A percentile compares a stretch with the other conserved stretches of the same genome.
These are phyloP conservation scores for Hippocampus zosterae DNA, from an alignment of 2,113 vertebrate genomes.

Conservation along the genomic window DNA sequence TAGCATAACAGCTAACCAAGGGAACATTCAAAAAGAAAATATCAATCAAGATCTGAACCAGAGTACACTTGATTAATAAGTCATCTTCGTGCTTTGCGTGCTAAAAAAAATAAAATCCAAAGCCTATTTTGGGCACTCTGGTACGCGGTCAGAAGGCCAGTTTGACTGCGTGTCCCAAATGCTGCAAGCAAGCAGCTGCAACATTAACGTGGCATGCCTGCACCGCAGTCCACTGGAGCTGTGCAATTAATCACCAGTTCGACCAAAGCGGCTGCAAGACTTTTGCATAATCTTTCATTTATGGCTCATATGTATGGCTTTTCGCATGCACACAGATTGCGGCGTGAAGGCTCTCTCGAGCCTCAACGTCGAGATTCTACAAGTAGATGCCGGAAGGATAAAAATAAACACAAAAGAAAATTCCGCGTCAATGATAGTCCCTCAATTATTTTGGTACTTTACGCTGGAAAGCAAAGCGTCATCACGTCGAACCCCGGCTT, in stretches of 20 bases:
- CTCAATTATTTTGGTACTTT: not conserved
- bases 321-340: conserved; percentile 20
- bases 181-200: conserved; percentile 72
- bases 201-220: conserved; percentile 70
- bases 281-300: conserved; percentile 65
- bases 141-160: conserved; percentile 66
- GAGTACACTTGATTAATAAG: conserved; percentile 55
- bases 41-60: not conserved
- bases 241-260: conserved; percentile 76
- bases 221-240: conserved; percentile 67
- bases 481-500: no score
- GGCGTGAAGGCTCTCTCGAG: conserved; percentile 21
- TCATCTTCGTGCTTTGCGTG: conserved; percentile 53
- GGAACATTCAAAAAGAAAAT: not conserved
- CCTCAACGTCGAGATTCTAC: conserved; percentile 25
- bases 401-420: not conserved
- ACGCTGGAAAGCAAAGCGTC: not conserved
- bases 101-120: conserved; percentile 43
- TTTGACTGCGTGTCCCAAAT: conserved; percentile 58
- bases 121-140: conserved; percentile 66
- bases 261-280: conserved; percentile 64
- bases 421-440: not conserved
- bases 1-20: no score
- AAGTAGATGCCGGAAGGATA: conserved; percentile 21
- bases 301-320: conserved; percentile 40